Base-by-base conservation (phyloP, 2,113 vertebrate species). In the Ictidomys tridecemlineatus region DNA sequence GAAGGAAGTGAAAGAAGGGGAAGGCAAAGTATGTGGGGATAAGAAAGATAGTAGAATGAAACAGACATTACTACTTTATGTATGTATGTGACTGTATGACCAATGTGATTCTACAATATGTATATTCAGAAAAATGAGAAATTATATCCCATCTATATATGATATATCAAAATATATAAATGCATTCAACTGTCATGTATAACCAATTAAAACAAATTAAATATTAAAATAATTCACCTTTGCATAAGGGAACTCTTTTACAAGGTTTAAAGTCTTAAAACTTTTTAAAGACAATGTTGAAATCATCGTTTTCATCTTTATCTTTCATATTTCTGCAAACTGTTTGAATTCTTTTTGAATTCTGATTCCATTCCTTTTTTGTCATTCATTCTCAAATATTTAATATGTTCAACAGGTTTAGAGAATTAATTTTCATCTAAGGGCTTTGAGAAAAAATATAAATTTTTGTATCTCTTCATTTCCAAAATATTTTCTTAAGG, bases 181-280 rank as follows among this genome's bases (percentile, higher is more conserved):
- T 45, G 45, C 45, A 45, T 45, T 45, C 45, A 45, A 45, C 45
- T 45, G 45, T 45, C 45, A 45, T 45, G 45, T 45, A 45, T 45
- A 45, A 45, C 45, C 9, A 45, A 45, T 45, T 45, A 45, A 45
- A 45, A 45, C 45, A 45, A 45, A 45, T 45, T 45, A 45, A 45
- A 45, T 9, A 45, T 45, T 45, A 45, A 45, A 9, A 45, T 45
- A 45, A 3, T 51, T 7, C 8, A 56, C 51, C 2, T 34, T 88
- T 91, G 79, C 34, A 84, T 26, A 2, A 87, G 77, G 2, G 2
- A 80, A 12, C 34, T 67, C 8, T 51, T 89, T 95, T 78, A 4
- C 17, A 92, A 89, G n/a, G 63, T 51, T 82, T 91, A 56, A 82
- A 85, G 83, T 69, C 28, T 77, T n/a, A 72, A 88, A 80, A 70